A percentile compares a stretch with the other conserved stretches of the same genome.
Conservation (phyloP, 2,113 vertebrate species). For the Notiomystis cincta region DNA sequence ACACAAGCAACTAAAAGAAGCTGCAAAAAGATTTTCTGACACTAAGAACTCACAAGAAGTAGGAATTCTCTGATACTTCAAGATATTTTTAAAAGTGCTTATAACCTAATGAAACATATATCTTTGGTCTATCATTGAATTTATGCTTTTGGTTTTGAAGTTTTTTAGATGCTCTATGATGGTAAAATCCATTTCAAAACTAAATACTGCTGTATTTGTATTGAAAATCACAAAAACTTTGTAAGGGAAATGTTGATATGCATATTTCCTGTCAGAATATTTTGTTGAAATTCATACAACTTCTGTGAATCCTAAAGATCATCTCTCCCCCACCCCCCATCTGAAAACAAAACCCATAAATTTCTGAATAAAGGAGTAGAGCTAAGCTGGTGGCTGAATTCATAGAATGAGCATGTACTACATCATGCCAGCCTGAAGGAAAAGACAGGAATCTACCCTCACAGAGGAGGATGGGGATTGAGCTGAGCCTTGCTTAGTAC, state of each 20-base stretch:
- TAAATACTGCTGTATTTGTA: background rate
- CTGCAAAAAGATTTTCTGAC: background rate
- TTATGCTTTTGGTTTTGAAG: background rate
- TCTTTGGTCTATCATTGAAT: background rate
- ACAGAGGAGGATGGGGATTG: background rate
- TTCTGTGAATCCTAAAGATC: background rate
- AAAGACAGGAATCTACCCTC: background rate
- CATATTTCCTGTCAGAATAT: background rate
- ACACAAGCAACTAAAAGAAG: background rate
- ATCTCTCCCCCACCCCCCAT: accelerated
- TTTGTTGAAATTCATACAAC: background rate
- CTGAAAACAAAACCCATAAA: background rate
- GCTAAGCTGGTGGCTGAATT: background rate
- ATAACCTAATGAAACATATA: background rate
- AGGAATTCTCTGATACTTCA: background rate
- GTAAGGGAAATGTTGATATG: background rate
- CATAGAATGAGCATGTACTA: background rate
- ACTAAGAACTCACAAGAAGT: background rate
- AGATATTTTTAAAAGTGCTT: background rate
- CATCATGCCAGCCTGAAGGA: background rate
- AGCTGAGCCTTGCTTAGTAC: background rate
- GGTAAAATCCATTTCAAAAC: background rate
- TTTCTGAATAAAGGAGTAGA: background rate
- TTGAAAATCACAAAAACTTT: background rate
- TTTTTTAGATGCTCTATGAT: background rate